Evolutionary conservation across 2,113 vertebrate species (phyloP).

Genomic region (Myiagra hebetior): DNA sequence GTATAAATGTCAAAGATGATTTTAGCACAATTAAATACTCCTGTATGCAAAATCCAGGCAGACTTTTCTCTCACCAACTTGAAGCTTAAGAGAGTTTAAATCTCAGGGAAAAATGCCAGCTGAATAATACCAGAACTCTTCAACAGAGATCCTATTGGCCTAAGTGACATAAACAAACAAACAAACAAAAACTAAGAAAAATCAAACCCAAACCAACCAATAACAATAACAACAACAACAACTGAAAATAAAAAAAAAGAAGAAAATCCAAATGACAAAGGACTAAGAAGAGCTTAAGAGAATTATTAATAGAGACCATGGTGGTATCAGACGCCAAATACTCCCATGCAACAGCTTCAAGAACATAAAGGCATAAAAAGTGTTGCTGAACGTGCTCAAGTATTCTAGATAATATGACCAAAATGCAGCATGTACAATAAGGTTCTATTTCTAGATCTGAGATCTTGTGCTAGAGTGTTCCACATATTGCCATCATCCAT

Average conservation of each 20-base stretch:
- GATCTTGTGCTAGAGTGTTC: neutral
- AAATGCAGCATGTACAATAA: neutral
- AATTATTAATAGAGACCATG: neutral
- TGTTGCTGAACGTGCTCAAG: neutral
- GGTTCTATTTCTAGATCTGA: neutral
- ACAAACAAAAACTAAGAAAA: neutral
- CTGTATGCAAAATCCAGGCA: neutral
- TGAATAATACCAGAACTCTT: neutral
- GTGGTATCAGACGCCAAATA: neutral
- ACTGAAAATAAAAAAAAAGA: no score
- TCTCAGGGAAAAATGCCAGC: neutral
- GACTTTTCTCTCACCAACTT: neutral
- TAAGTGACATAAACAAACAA: neutral
- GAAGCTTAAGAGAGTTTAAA: neutral
- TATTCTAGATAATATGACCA: neutral
- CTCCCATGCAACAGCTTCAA: neutral
- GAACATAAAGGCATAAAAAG: neutral
- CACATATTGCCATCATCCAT: neutral
- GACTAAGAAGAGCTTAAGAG: neutral
- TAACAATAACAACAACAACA: neutral
- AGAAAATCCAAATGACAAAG: no score
- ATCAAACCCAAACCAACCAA: neutral
- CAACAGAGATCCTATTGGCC: neutral
- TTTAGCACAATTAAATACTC: neutral
- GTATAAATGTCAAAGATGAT: neutral